These are phyloP conservation scores for Drusus annulatus DNA, from an alignment of 1,140 invertebrate species.

Conservation along the genomic window DNA sequence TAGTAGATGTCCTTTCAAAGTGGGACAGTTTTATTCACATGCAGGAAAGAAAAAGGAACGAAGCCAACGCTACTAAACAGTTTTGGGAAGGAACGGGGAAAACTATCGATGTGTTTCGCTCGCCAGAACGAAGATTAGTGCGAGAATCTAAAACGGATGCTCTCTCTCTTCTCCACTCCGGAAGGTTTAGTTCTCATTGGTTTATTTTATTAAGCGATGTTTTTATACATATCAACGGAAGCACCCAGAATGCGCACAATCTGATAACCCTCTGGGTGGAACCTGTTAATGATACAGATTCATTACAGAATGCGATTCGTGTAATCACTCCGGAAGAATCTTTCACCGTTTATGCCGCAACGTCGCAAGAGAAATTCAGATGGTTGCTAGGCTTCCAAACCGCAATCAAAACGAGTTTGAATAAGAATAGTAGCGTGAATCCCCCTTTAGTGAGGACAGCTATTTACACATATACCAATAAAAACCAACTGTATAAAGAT, in stretches of 20 bases:
- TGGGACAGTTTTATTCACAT: constrained; percentile 76
- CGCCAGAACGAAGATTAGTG: constrained; percentile 80
- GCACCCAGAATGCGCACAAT: constrained; percentile 75
- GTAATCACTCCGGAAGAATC: constrained; percentile 85
- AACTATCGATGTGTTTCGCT: constrained; percentile 75
- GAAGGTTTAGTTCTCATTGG: constrained; percentile 80
- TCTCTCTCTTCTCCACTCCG: constrained; percentile 78
- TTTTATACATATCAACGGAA: constrained; percentile 80
- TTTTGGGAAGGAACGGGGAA: constrained; percentile 86
- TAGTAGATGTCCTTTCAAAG: constrained; percentile 69
- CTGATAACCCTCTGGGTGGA: constrained; percentile 88
- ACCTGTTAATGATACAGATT: constrained; percentile 68
- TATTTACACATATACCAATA: constrained; percentile 80
- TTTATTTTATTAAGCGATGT: constrained; percentile 85
- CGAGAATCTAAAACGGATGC: constrained; percentile 82
- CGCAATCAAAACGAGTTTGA: constrained; percentile 75
- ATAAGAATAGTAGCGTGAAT: constrained; percentile 71
- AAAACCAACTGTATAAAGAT: constrained; percentile 81
- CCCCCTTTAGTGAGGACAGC: constrained; percentile 82
- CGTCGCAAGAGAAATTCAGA: constrained; percentile 81
- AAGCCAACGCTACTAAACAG: constrained; percentile 79
- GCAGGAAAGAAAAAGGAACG: constrained; percentile 75
- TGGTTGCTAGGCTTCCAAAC: constrained; percentile 83
- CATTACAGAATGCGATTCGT: constrained; percentile 76
- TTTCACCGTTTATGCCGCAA: constrained; percentile 77